Evolutionary conservation across 2,888 invertebrate species (phyloP).

Genomic region (Allophyes oxyacanthae): DNA sequence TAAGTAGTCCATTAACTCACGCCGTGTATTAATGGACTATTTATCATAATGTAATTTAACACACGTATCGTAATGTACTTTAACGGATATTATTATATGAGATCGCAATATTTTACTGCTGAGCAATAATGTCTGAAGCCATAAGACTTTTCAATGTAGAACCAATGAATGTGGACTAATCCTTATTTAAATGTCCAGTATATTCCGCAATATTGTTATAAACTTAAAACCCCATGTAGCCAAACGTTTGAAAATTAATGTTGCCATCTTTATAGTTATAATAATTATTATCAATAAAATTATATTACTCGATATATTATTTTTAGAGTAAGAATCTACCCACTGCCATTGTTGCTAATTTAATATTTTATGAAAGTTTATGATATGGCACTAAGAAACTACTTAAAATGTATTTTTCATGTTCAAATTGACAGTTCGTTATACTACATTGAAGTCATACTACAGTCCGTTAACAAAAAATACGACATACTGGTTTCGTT

Average conservation of each 20-base stretch:
- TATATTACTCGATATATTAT: conserved; percentile 39
- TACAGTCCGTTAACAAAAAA: conserved; percentile 2
- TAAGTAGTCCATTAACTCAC: too few relatives aligned
- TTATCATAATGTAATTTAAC: too few relatives aligned
- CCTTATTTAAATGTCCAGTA: too few relatives aligned
- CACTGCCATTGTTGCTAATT: conserved; percentile 56
- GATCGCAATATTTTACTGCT: too few relatives aligned
- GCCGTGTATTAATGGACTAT: too few relatives aligned
- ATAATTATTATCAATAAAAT: conserved; percentile 29
- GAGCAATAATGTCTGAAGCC: too few relatives aligned
- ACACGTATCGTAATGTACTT: too few relatives aligned
- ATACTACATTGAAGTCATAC: background rate
- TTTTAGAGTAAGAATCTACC: conserved; percentile 45
- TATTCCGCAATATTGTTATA: background rate
- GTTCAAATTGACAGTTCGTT: conserved; percentile 6
- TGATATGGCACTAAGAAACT: conserved; percentile 20
- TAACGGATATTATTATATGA: too few relatives aligned
- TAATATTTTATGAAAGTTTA: conserved; percentile 29
- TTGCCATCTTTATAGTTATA: conserved; percentile 41
- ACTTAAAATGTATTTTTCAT: background rate
- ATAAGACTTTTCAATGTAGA: too few relatives aligned
- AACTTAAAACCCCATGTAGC: conserved; percentile 23
- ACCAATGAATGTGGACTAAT: too few relatives aligned
- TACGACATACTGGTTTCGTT: background rate
- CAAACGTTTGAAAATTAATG: conserved; percentile 28